phyloP scores from a whole-genome alignment of 2,888 invertebrate species.

The Rotaria socialis region DNA sequence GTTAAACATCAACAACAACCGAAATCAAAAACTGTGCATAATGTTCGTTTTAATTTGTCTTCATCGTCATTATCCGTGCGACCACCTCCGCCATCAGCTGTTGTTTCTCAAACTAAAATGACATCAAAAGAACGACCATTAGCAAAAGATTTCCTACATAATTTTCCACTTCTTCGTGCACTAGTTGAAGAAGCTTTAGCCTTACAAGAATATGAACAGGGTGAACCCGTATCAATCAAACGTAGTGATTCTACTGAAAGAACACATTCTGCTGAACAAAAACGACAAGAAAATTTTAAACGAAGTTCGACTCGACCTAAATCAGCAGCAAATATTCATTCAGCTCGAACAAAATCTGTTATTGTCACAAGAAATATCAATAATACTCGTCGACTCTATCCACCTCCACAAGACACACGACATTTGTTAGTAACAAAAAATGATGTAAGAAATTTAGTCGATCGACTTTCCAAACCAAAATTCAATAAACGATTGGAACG shows the following conservation, averaged over 20 bases:
- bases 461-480: slow-evolving; percentile 22
- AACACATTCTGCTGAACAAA: neutral
- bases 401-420: neutral
- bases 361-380: neutral
- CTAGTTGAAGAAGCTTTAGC: slow-evolving; percentile 18
- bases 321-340: neutral
- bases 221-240: neutral
- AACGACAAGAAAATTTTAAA: neutral
- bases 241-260: neutral
- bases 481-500: neutral
- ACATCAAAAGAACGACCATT: neutral
- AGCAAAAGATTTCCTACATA: neutral
- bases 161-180: slow-evolving; percentile 25
- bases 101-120: neutral
- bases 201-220: neutral
- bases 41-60: slow-evolving; percentile 16
- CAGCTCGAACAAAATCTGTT: neutral
- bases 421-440: neutral
- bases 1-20: neutral
- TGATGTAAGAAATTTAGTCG: neutral
- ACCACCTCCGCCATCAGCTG: neutral
- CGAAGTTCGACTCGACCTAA: neutral
- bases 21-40: neutral
- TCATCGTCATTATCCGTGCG: neutral
- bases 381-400: neutral